Percentiles rank a stretch among this genome's conserved stretches.
Conservation (phyloP, 2,797 vertebrate genomes). For the Sebastolobus alascanus region DNA sequence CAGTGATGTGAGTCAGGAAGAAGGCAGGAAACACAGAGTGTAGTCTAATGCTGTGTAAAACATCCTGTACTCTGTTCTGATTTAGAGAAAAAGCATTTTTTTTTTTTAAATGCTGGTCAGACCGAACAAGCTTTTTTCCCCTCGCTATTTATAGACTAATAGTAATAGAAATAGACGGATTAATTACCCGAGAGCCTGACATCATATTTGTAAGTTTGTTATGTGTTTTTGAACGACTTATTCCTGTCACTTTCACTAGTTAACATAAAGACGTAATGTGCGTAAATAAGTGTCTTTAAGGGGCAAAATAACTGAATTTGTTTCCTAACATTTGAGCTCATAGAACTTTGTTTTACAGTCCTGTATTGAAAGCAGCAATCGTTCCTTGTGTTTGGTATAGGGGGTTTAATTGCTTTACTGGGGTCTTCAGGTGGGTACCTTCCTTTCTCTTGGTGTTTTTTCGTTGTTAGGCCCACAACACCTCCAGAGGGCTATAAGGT, state of each 20-base stretch:
- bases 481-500: neutral
- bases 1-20: slow-evolving; percentile 14
- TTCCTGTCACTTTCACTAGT: neutral
- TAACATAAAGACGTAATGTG: neutral
- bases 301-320: neutral
- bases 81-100: neutral
- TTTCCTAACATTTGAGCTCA: neutral
- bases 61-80: neutral
- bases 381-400: neutral
- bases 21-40: neutral
- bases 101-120: neutral
- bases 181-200: neutral
- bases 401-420: neutral
- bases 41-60: neutral
- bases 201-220: neutral
- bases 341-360: neutral
- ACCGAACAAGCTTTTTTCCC: neutral
- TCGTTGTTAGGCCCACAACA: neutral
- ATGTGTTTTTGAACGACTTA: neutral
- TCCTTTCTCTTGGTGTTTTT: neutral
- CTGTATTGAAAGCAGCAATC: neutral
- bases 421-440: neutral
- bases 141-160: neutral
- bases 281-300: neutral
- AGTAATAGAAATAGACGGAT: neutral